Evolutionary conservation across 2,113 vertebrate genomes (phyloP), one percentile per base, ranked within the genome.

Genomic region (Lates calcarifer): DNA sequence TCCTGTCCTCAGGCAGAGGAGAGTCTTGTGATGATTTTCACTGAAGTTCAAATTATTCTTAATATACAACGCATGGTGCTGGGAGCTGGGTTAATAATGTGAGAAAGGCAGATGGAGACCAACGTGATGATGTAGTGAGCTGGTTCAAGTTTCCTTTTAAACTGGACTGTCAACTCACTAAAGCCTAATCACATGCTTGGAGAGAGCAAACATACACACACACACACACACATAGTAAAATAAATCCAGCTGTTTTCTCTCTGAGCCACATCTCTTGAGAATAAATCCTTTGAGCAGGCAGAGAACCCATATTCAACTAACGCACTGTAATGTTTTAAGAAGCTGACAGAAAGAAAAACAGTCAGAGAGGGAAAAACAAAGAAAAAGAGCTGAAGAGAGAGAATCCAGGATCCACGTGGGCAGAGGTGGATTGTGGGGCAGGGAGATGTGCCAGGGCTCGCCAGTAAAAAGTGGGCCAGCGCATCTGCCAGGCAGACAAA

Each of bases 401-500:
- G 56, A 65, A 61, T 77, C 71, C 67, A 77, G 57, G 58, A 83
- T 81, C 82, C 79, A 90, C 70, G 76, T 92, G 90, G 86, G 86
- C 63, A 79, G 71, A 81, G 77, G 67, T 80, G 75, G 74, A 91
- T 90, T 77, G 77, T 85, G 65, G 67, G 88, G 33, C 80, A 79
- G 79, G 75, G 76, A 66, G 61, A 33, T 61, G 60, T 66, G 87
- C 91, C 90, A 93, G 83, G 51, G 55, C 66, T 70, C 29, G 28
- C 68, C 61, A 60, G 70, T 49, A 77, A 89, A 89, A 95, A 94
- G 87, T 91, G 93, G 93, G 92, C 66, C 92, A 93, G 72, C 12
- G 64, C 79, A 88, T 82, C 67, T 78, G 89, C 86, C 86, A 79
- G 55, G 78, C 82, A 88, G 84, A 93, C 79, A 65, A 91, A 94